Conservation (phyloP, 2,888 invertebrate genomes). For the Gari tellinella region DNA sequence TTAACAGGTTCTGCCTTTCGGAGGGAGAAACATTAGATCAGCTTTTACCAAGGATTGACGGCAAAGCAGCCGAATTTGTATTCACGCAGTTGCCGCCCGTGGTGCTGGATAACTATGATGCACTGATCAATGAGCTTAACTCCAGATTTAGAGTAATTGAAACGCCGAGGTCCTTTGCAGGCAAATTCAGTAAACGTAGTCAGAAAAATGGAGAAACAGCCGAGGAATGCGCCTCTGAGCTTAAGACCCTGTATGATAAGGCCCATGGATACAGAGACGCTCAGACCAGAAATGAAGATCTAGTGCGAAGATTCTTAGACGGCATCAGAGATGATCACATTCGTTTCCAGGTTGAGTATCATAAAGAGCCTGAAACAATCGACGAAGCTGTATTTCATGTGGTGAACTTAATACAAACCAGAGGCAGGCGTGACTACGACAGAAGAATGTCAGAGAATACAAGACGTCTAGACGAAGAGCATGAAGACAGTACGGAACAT, state of each 20-base stretch:
- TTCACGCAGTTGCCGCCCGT: slow-evolving; percentile 29
- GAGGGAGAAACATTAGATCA: slow-evolving; percentile 33
- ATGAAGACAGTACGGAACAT: too few species aligned
- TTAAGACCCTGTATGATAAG: slow-evolving; percentile 51
- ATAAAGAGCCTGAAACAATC: slow-evolving; percentile 32
- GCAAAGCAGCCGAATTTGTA: slow-evolving; percentile 49
- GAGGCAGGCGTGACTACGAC: too few species aligned
- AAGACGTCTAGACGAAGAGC: background rate
- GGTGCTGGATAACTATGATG: slow-evolving; percentile 10
- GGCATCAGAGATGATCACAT: too few species aligned
- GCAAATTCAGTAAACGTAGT: slow-evolving; percentile 36
- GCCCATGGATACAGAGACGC: too few species aligned
- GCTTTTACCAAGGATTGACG: slow-evolving; percentile 42
- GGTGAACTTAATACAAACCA: too few species aligned
- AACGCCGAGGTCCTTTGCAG: slow-evolving; percentile 36
- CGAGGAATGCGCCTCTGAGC: too few species aligned
- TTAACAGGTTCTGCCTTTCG: slow-evolving; percentile 17
- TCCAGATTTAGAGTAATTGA: slow-evolving; percentile 46
- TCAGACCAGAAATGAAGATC: too few species aligned
- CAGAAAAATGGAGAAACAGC: slow-evolving; percentile 38
- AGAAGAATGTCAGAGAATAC: background rate
- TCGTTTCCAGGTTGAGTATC: too few species aligned
- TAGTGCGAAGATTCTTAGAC: slow-evolving; percentile 34
- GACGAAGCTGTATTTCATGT: slow-evolving; percentile 42
- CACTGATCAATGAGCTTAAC: slow-evolving; percentile 37